Base-by-base conservation (phyloP, 1,140 invertebrate species). In the Caenorhabditis tropicalis region DNA sequence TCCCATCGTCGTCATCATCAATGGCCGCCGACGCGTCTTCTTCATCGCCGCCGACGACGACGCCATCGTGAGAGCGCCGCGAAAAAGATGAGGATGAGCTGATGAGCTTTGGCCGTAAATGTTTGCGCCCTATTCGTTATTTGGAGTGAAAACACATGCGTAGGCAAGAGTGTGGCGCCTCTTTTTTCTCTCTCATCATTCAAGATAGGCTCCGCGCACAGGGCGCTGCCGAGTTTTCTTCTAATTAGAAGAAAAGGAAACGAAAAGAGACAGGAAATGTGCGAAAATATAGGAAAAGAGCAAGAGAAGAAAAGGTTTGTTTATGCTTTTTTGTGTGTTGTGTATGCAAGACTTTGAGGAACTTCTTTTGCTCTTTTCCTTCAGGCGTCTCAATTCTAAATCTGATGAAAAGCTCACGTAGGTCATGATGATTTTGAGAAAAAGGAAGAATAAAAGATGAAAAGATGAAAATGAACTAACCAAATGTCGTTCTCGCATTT, bases 41-140 rank as follows among this genome's bases (percentile, higher is more conserved):
- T 43, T 12, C 39, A 12, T 6, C 39, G 39, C 5, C 39, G 39
- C 5, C 39, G 39, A 12, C 39, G 12, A 43, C 39, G 39, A 43
- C 5, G 39, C 5, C 39, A 43, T 43, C 39, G 39, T 43, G 39
- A 51, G n/a, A 51, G 48, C 10, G 43, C 6, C 43, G 10, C 16
- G 48, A 51, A 51, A 12, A 43, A 51, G 48, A 51, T 51, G 48
- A 51, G 10, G 48, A 19, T n/a, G 27, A 56, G 48, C 9, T n/a
- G 15, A 56, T 65, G 58, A 65, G 58, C 58, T 65, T 65, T 65
- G 58, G 29, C 58, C 58, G 58, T 33, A 21, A 65, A 65, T 33
- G 53, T 56, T 56, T 56, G 53, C 53, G 53, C 53, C 53, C 29
- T 56, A 21, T 65, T 33, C 31, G 31, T 65, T 27, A 27, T 65